These are phyloP conservation scores for Poicephalus gulielmi DNA, from an alignment of 2,113 vertebrate species.

Conservation along the genomic window DNA sequence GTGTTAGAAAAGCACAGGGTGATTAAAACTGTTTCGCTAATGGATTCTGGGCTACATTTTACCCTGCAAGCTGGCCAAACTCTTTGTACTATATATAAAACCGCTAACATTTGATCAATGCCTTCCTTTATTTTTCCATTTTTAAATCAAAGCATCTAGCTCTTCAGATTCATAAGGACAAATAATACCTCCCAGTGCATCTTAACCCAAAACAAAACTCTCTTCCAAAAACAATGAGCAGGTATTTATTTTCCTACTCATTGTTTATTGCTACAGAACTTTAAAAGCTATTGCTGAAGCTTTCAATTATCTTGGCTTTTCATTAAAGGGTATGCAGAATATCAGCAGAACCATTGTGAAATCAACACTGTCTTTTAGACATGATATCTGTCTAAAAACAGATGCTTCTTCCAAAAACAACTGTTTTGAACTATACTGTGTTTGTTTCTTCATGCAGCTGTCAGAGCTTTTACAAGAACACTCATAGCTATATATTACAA, in stretches of 20 bases:
- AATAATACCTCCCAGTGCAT: not conserved
- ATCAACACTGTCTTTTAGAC: not conserved
- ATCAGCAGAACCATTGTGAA: not conserved
- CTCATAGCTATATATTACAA: not conserved
- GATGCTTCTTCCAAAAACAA: slow-evolving; percentile 7
- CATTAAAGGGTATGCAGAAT: not conserved
- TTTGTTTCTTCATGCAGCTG: not conserved
- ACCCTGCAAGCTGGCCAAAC: not conserved
- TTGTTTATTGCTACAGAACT: not conserved
- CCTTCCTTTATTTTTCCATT: not conserved
- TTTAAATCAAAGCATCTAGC: not conserved
- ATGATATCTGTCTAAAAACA: not conserved
- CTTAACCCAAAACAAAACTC: not conserved
- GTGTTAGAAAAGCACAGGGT: not conserved
- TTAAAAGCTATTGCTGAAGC: not conserved
- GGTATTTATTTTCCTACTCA: not conserved
- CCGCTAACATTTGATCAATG: not conserved
- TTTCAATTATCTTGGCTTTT: not conserved
- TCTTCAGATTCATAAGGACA: not conserved
- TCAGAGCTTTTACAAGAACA: not conserved
- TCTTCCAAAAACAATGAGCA: slow-evolving; percentile 17
- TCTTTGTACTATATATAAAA: not conserved
- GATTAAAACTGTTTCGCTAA: not conserved
- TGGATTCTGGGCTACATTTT: not conserved
- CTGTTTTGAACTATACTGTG: not conserved